These are phyloP conservation scores for Etia nguti DNA, from an alignment of 2,113 vertebrate genomes.

Conservation along the genomic window DNA sequence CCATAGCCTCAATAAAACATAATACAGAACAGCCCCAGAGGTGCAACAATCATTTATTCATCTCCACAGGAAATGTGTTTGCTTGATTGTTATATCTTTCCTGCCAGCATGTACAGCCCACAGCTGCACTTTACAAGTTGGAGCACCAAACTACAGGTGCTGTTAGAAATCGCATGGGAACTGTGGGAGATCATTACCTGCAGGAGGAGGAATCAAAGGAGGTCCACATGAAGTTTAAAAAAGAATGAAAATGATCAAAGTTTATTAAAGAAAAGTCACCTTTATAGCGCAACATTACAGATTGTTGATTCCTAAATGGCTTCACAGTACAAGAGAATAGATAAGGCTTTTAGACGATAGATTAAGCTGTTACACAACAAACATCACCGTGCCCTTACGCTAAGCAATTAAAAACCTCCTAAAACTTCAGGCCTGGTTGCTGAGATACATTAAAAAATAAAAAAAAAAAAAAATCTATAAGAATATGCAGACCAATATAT, in stretches of 20 bases:
- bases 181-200: neutral
- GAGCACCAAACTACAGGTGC: neutral
- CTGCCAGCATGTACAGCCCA: neutral
- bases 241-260: neutral
- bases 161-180: neutral
- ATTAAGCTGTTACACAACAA: neutral
- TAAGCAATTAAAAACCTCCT: neutral
- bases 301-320: neutral
- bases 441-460: neutral
- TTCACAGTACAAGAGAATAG: neutral
- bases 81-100: constrained; percentile 3
- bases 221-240: neutral
- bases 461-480: neutral
- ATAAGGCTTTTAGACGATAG: neutral
- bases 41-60: neutral
- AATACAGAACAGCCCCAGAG: neutral
- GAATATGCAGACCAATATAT: neutral
- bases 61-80: neutral
- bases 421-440: neutral
- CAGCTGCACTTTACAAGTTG: neutral
- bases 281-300: neutral
- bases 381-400: neutral
- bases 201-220: neutral
- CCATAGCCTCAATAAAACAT: neutral
- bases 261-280: neutral